A percentile compares a stretch with the other conserved stretches of the same genome.
Evolutionary conservation across 2,888 invertebrate genomes (phyloP).

Genomic region (Amblyteles armatorius): DNA sequence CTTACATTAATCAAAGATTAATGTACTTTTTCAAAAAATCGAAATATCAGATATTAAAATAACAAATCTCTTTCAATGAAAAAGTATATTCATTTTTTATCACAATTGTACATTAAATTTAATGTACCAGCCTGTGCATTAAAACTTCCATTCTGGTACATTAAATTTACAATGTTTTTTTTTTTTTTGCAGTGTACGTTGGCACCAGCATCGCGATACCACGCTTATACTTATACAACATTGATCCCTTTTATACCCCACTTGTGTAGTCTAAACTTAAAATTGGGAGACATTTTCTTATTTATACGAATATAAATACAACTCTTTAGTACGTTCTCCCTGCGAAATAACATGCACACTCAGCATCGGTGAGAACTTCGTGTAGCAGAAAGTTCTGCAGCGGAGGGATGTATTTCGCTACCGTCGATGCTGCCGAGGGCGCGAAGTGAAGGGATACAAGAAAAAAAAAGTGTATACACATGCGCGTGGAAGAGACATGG

Average conservation of each 20-base stretch:
- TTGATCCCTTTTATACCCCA: background rate
- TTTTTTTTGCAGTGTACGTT: too few species aligned
- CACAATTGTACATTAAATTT: too few species aligned
- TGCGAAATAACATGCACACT: background rate
- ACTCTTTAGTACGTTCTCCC: background rate
- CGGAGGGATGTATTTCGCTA: background rate
- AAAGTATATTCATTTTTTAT: too few species aligned
- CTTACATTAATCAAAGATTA: too few species aligned
- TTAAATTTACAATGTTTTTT: too few species aligned
- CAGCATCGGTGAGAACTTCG: background rate
- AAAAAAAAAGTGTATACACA: conserved; percentile 28
- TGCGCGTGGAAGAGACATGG: conserved; percentile 44
- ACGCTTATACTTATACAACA: background rate
- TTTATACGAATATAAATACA: background rate
- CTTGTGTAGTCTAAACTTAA: too few species aligned
- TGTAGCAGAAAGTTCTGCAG: background rate
- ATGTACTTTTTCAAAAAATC: too few species aligned
- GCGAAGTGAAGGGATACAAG: conserved; percentile 23
- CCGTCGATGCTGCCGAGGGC: conserved; percentile 39
- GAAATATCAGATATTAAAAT: too few species aligned
- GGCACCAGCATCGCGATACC: too few species aligned
- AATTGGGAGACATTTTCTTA: background rate
- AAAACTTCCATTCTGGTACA: too few species aligned
- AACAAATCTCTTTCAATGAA: too few species aligned
- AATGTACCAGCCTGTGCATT: too few species aligned